Evolutionary conservation across 2,113 vertebrate species (phyloP), one percentile per base, ranked within the genome.

Genomic region (Synchiropus splendidus): DNA sequence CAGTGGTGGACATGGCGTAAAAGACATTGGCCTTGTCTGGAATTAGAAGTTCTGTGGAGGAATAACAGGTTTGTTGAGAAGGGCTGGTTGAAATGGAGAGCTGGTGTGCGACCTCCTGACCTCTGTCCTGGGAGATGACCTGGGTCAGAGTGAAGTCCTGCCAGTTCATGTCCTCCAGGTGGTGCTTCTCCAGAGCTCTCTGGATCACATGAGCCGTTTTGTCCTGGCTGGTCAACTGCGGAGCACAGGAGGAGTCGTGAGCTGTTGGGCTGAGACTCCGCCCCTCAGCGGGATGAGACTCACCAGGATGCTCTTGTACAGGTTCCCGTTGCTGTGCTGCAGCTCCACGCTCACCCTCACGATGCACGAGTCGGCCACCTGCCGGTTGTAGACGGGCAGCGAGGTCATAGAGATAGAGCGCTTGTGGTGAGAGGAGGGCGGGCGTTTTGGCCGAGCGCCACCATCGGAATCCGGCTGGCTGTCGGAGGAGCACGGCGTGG

Each of bases 251-350:
- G n/a, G n/a, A n/a, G n/a, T n/a, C n/a, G n/a, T n/a, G n/a, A n/a
- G n/a, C n/a, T n/a, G n/a, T n/a, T n/a, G n/a, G n/a, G n/a, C n/a
- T n/a, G n/a, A n/a, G n/a, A n/a, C n/a, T n/a, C n/a, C n/a, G n/a
- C n/a, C n/a, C n/a, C n/a, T n/a, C n/a, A n/a, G n/a, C 21, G 8
- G 21, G 21, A 27, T 10, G 2, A 0, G 42, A 60, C 88, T 84
- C 62, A 92, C 89, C 89, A 91, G 45, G 52, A 92, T 89, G 75
- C 90, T 92, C 53, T 86, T 88, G 54, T 92, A 92, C 45, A 91
- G 74, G 79, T 91, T 92, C 4, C 88, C 89, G 0, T 86, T 87
- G 71, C 77, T 77, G 11, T 50, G 69, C 4, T 80, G 59, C 1
- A 79, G 69, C 33, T 86, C 67, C 11, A 91, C 72, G 67, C 85